Base-by-base conservation (phyloP, 2,888 invertebrate genomes). In the Anthophora plumipes region DNA sequence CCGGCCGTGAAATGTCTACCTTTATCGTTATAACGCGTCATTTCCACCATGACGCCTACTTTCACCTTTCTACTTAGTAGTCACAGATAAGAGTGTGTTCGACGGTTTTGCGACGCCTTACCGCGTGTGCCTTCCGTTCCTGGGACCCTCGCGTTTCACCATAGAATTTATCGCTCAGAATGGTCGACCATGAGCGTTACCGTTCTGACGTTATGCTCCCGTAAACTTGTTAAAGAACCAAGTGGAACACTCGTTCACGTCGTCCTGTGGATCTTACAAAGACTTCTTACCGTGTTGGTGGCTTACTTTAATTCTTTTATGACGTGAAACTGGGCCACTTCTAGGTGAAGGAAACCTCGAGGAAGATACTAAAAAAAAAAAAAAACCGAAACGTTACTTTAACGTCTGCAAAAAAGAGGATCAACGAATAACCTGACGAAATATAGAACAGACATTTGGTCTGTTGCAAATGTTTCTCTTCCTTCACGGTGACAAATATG, bases 21-120 rank as follows among this genome's bases (percentile, higher is more conserved):
- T 73, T 80, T 64, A 69, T 60, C 57, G 80, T 73, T 59, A 37
- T 39, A 55, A 57, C 64, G 64, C 57, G 77, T 74, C 83, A 74
- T 81, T 71, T 81, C 71, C 59, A 60, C 54, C n/a, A n/a, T n/a
- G n/a, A 25, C 12, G 37, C 54, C 48, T 74, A 71, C 61, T 63
- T 60, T 72, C 43, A 48, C 37, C 50, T 59, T 31, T 59, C 46
- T 59, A 54, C 68, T 72, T 63, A 67, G 52, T 64, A 69, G 75
- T 69, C 69, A 69, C 50, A 77, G 80, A 80, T 80, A 77, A 77
- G 61, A 61, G 46, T 14, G 43, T 43, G 17, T 48, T 46, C 60
- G 46, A 61, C 25, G 52, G 46, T 54, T 46, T 31, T 22, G 22
- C 52, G 52, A 66, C 52, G 52, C 25, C 22, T 79, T 67, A 25